phyloP scores from a whole-genome alignment of 2,113 vertebrate genomes.

The Panthera uncia region DNA sequence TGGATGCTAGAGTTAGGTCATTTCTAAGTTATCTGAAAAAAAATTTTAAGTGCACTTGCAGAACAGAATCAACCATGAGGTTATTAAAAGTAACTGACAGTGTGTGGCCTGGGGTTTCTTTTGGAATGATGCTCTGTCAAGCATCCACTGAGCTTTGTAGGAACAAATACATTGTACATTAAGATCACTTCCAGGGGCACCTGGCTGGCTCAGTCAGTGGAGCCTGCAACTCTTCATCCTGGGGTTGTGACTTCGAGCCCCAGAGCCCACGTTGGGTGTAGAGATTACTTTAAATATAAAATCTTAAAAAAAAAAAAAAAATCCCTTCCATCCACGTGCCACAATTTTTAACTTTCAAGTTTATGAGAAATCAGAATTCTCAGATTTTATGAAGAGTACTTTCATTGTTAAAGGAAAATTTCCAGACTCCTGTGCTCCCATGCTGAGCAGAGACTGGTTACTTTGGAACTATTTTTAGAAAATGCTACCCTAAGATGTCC shows the following conservation, averaged over 20 bases:
- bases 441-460: neutral
- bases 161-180: neutral
- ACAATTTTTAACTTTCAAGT: neutral
- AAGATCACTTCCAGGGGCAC: neutral
- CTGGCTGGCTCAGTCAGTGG: neutral
- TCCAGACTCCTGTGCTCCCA: neutral
- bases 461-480: constrained; percentile 26
- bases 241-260: neutral
- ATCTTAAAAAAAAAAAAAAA: neutral
- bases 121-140: neutral
- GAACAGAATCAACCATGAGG: neutral
- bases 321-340: neutral
- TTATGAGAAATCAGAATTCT: constrained; percentile 3
- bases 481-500: neutral
- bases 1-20: neutral
- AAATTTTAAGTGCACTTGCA: neutral
- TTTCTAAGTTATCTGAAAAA: neutral
- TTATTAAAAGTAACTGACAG: neutral
- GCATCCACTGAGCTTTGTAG: neutral
- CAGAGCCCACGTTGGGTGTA: too few relatives aligned
- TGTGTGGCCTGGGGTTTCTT: neutral
- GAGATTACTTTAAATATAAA: neutral
- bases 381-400: neutral
- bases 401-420: constrained; percentile 17
- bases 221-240: neutral